phyloP scores from a whole-genome alignment of 2,888 invertebrate genomes.

The Mystacides longicornis region DNA sequence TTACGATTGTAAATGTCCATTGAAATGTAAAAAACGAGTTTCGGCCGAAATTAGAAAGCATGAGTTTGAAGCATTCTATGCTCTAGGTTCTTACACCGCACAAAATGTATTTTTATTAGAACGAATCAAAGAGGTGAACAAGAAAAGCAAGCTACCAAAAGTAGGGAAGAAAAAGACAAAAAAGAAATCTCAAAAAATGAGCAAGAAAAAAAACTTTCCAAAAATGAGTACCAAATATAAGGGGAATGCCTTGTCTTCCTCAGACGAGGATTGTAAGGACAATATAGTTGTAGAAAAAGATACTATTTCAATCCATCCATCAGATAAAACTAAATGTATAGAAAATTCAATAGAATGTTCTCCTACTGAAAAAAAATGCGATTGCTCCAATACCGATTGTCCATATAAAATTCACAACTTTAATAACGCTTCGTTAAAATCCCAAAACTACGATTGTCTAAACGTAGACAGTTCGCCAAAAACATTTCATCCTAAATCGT shows the following conservation, averaged over 20 bases:
- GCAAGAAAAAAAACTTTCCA: neutral
- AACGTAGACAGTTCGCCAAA: too few species aligned
- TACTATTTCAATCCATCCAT: neutral
- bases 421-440: too few species aligned
- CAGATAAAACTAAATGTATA: too few species aligned
- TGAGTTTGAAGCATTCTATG: slow-evolving; percentile 9
- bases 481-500: neutral
- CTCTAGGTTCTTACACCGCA: slow-evolving; percentile 11
- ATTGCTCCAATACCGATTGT: neutral
- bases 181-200: neutral
- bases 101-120: slow-evolving; percentile 14
- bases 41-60: neutral
- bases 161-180: neutral
- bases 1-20: slow-evolving; percentile 5
- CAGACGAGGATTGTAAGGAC: neutral
- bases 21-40: slow-evolving; percentile 8
- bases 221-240: neutral
- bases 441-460: too few species aligned
- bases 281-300: neutral
- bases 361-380: neutral
- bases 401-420: too few species aligned
- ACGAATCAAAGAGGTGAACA: slow-evolving; percentile 8
- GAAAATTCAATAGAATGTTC: neutral
- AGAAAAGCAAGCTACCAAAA: slow-evolving; percentile 5
- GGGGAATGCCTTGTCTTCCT: neutral